Percentiles rank a stretch among this genome's conserved stretches.
Conservation (phyloP, 2,797 vertebrate genomes). For the Allobates femoralis region DNA sequence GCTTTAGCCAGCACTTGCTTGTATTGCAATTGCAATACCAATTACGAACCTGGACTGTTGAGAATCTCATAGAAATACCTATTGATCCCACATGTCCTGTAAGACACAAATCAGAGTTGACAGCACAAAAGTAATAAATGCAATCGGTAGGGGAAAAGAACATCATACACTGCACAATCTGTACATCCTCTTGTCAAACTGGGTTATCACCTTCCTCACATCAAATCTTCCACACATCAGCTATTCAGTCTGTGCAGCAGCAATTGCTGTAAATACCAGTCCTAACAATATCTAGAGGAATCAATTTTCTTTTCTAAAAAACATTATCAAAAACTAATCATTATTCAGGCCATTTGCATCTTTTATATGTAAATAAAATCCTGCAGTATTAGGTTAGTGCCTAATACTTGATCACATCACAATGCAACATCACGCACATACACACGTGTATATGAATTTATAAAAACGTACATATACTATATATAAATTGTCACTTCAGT, state of each 20-base stretch:
- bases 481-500: too few relatives aligned
- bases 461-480: too few relatives aligned
- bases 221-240: constrained; percentile 33
- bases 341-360: background rate
- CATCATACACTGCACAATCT: constrained; percentile 50
- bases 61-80: constrained; percentile 55
- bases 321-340: constrained; percentile 14
- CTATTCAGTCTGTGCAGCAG: constrained; percentile 9
- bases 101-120: constrained; percentile 51
- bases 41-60: constrained; percentile 41
- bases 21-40: constrained; percentile 58
- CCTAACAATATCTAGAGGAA: background rate
- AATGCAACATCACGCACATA: too few relatives aligned
- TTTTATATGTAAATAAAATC: background rate
- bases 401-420: too few relatives aligned
- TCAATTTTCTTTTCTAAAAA: background rate
- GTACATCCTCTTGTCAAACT: constrained; percentile 50
- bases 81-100: constrained; percentile 56
- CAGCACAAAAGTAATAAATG: constrained; percentile 57
- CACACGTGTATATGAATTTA: too few relatives aligned
- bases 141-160: constrained; percentile 45
- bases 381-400: too few relatives aligned
- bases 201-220: constrained; percentile 53
- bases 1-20: constrained; percentile 54
- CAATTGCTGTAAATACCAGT: background rate